Conservation (phyloP, 2,888 invertebrate species). For the Drosophila cyrtoloma region DNA sequence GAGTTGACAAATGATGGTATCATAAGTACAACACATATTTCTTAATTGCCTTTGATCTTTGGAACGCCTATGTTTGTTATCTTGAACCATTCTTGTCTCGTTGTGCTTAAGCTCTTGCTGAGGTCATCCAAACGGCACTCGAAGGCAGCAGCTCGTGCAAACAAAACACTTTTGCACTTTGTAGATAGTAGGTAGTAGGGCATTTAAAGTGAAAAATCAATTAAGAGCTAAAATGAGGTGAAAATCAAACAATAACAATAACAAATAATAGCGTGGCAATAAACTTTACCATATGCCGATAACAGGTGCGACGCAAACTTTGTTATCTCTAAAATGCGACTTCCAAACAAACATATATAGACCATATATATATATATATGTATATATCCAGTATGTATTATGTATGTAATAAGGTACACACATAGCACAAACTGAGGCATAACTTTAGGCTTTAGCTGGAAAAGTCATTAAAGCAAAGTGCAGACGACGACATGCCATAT, state of each 20-base stretch:
- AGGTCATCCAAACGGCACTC: slow-evolving; percentile 67
- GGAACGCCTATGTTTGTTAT: slow-evolving; percentile 18
- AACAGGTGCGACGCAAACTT: slow-evolving; percentile 53
- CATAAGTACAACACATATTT: slow-evolving; percentile 28
- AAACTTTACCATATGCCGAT: slow-evolving; percentile 71
- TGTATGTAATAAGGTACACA: slow-evolving; percentile 18
- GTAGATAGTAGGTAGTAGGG: background rate
- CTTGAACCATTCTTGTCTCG: slow-evolving; percentile 1
- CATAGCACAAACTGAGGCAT: slow-evolving; percentile 54
- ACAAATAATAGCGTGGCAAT: slow-evolving; percentile 46
- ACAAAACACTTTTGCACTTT: slow-evolving; percentile 57
- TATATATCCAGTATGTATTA: background rate
- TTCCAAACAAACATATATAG: background rate
- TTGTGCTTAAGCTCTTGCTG: slow-evolving; percentile 35
- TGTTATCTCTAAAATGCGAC: slow-evolving; percentile 54
- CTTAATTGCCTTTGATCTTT: slow-evolving; percentile 32
- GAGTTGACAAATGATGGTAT: slow-evolving; percentile 25
- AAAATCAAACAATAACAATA: slow-evolving; percentile 70
- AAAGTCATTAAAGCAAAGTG: slow-evolving; percentile 50
- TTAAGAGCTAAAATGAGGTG: slow-evolving; percentile 67
- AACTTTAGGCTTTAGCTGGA: slow-evolving; percentile 70
- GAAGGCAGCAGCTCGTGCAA: slow-evolving; percentile 27
- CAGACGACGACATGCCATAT: slow-evolving; percentile 8
- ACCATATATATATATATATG: background rate
- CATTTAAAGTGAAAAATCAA: slow-evolving; percentile 69